Evolutionary conservation across 2,888 invertebrate species (phyloP).

Genomic region (Ferrisia virgata): DNA sequence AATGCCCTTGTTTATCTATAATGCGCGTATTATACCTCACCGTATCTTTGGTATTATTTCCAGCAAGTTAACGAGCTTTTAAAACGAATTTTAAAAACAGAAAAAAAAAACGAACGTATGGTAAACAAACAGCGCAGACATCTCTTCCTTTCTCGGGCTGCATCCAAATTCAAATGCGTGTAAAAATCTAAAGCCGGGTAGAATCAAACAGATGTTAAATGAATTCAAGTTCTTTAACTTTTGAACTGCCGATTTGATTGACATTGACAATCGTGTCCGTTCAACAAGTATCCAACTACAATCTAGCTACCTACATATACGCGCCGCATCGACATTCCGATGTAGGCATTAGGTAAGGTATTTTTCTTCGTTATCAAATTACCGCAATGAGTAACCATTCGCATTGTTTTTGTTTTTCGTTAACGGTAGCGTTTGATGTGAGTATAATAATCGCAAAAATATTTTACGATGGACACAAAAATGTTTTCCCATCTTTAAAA

Average conservation of each 20-base stretch:
- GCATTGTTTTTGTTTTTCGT: neutral
- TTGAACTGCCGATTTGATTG: conserved; percentile 2
- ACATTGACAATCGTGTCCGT: conserved; percentile 18
- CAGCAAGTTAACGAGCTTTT: neutral
- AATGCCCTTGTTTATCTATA: neutral
- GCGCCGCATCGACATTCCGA: neutral
- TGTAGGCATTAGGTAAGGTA: too few relatives aligned
- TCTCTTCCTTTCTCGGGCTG: neutral
- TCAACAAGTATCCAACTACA: neutral
- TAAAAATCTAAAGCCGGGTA: conserved; percentile 5
- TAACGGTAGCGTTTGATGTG: neutral
- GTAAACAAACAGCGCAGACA: neutral
- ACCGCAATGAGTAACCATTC: neutral
- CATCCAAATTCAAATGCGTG: neutral
- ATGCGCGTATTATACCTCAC: neutral
- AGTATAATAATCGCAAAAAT: neutral
- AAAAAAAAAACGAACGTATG: neutral
- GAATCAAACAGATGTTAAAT: conserved; percentile 13
- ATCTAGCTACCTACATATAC: neutral
- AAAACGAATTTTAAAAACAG: neutral
- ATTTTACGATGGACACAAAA: neutral
- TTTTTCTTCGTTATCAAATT: neutral
- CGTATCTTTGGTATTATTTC: neutral
- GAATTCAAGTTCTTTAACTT: neutral
- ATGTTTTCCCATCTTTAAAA: neutral